These are phyloP conservation scores for Fabriciana adippe DNA, from an alignment of 2,888 invertebrate species.

Conservation along the genomic window DNA sequence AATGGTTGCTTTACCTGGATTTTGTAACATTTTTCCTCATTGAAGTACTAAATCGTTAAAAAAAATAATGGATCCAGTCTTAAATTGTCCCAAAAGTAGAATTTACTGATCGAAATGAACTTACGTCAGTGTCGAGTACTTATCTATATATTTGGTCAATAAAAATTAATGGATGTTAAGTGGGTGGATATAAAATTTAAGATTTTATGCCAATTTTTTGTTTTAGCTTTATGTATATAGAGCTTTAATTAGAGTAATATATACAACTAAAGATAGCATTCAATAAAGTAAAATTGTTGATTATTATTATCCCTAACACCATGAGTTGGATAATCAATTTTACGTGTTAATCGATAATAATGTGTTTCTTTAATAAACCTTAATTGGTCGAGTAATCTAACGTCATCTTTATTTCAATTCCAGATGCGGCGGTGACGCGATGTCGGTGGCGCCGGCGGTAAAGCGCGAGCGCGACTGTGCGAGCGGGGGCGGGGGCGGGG, in stretches of 20 bases:
- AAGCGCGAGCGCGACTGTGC: constrained; percentile 84
- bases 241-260: too few species aligned
- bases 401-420: constrained; percentile 43
- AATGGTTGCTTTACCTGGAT: constrained; percentile 16
- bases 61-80: neutral
- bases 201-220: too few species aligned
- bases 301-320: too few species aligned
- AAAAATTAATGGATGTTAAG: too few species aligned
- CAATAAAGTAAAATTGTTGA: too few species aligned
- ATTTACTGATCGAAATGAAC: neutral
- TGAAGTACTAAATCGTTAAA: constrained; percentile 1
- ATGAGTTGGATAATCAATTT: too few species aligned
- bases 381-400: constrained; percentile 7
- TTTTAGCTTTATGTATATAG: too few species aligned
- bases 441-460: constrained; percentile 83
- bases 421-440: constrained; percentile 84
- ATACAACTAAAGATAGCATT: too few species aligned
- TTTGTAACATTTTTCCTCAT: constrained; percentile 15
- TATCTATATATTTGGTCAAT: too few species aligned
- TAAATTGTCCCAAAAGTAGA: neutral
- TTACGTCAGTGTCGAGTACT: neutral
- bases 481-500: constrained; percentile 53
- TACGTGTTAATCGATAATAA: too few species aligned
- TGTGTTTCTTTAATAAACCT: too few species aligned
- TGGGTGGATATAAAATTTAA: too few species aligned